Percentiles rank a stretch among this genome's conserved stretches.
These are phyloP conservation scores for Chrysemys picta DNA, from an alignment of 2,113 vertebrate species.

Conservation along the genomic window DNA sequence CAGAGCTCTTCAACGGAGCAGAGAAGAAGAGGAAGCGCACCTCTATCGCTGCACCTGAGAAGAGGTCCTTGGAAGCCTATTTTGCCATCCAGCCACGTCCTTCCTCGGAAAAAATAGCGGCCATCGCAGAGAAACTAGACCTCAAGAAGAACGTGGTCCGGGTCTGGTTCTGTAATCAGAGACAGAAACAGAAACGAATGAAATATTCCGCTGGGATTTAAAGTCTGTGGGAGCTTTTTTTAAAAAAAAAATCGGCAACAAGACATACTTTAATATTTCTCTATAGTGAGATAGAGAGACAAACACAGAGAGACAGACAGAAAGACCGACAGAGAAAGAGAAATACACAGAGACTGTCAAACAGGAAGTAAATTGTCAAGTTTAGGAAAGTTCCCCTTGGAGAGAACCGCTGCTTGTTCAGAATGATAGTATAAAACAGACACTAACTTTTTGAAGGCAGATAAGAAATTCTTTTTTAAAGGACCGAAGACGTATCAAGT, in stretches of 20 bases:
- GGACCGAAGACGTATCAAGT: slow-evolving; percentile 88
- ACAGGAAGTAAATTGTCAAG: slow-evolving; percentile 32
- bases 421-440: neutral
- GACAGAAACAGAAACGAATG: slow-evolving; percentile 99
- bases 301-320: neutral
- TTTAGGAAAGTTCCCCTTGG: neutral
- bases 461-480: slow-evolving; percentile 79
- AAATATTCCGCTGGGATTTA: slow-evolving; percentile 98
- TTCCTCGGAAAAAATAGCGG: slow-evolving; percentile 98
- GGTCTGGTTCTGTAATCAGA: slow-evolving; percentile 99
- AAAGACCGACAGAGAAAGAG: slow-evolving; percentile 30
- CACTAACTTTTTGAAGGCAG: slow-evolving; percentile 64
- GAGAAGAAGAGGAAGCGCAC: slow-evolving; percentile 99
- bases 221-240: slow-evolving; percentile 5
- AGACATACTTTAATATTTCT: slow-evolving; percentile 48
- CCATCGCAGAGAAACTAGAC: slow-evolving; percentile 97
- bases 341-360: neutral
- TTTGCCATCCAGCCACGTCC: slow-evolving; percentile 97
- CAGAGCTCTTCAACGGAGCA: slow-evolving; percentile 95
- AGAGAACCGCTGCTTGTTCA: slow-evolving; percentile 13
- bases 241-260: slow-evolving; percentile 12
- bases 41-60: slow-evolving; percentile 96
- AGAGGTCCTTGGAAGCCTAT: slow-evolving; percentile 96
- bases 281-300: neutral
- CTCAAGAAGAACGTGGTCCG: slow-evolving; percentile 99